A percentile compares a stretch with the other conserved stretches of the same genome.
phyloP scores from a whole-genome alignment of 2,113 vertebrate genomes.

The Eulemur macaco region DNA sequence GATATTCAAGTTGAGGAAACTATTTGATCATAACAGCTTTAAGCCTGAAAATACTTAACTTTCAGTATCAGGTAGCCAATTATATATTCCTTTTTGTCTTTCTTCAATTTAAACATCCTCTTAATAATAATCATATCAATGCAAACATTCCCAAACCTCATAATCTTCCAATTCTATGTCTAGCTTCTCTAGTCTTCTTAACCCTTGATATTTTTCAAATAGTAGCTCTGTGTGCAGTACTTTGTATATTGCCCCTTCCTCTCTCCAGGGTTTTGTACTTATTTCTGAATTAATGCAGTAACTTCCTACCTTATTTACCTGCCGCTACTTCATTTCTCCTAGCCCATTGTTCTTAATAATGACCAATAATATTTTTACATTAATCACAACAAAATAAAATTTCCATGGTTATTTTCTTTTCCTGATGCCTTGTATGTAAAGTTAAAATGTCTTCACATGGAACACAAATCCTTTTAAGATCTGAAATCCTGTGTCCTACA shows the following conservation, averaged over 20 bases:
- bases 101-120: background rate
- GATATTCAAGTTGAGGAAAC: background rate
- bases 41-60: background rate
- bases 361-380: background rate
- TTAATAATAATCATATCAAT: background rate
- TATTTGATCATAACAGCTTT: background rate
- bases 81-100: background rate
- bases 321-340: background rate
- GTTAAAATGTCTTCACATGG: background rate
- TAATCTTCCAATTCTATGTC: background rate
- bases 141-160: background rate
- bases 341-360: background rate
- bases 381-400: background rate
- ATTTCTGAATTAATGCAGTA: background rate
- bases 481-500: background rate
- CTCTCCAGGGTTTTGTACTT: background rate
- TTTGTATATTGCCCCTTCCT: background rate
- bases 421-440: background rate
- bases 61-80: background rate
- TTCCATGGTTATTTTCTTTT: background rate
- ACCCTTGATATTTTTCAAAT: background rate
- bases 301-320: background rate
- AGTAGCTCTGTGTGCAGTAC: background rate
- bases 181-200: background rate
- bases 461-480: background rate